Base-by-base conservation (phyloP, 1,140 invertebrate species). In the Carcinoscorpius rotundicauda region DNA sequence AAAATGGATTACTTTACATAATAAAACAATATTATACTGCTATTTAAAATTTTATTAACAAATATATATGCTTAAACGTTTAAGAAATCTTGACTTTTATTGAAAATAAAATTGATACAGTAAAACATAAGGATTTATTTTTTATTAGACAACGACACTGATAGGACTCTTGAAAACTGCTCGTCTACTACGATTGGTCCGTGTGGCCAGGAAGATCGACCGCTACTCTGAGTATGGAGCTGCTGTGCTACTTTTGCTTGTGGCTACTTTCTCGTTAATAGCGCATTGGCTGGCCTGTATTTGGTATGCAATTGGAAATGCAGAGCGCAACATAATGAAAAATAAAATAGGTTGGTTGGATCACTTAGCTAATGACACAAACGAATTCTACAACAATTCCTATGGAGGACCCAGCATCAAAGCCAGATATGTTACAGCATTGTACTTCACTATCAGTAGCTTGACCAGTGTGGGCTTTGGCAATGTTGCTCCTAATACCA, bases 261-360 rank as follows among this genome's bases (percentile, higher is more conserved):
- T 99, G 93, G 93, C 94, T 60, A 92, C 93, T 58, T 99, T 98
- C 81, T 92, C 93, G 49, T 84, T 99, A 68, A 96, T 98, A 74
- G 97, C 96, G 71, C 97, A 99, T 81, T 99, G 96, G 96, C 82
- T 99, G 73, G 95, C 96, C 52, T 98, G 96, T 77, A 91, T 98
- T 73, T 98, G 95, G 92, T 99, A 98, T 76, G 95, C 96, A 5
- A 98, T 99, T 69, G 96, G 93, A 9, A 89, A 91, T 77, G 91
- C 91, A 63, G 94, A 98, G 77, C 82, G 86, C 72, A 87, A 85
- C 61, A 84, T 63, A 29, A 81, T 87, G 62, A 81, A 83, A 61
- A 85, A 84, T 76, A 84, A 85, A 70, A 91, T 93, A 64, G 93
- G 93, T 52, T 98, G 93, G 94, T 79, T 97, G 68, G 91, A 97